phyloP scores from a whole-genome alignment of 2,113 vertebrate genomes.

The Phoenicopterus ruber region DNA sequence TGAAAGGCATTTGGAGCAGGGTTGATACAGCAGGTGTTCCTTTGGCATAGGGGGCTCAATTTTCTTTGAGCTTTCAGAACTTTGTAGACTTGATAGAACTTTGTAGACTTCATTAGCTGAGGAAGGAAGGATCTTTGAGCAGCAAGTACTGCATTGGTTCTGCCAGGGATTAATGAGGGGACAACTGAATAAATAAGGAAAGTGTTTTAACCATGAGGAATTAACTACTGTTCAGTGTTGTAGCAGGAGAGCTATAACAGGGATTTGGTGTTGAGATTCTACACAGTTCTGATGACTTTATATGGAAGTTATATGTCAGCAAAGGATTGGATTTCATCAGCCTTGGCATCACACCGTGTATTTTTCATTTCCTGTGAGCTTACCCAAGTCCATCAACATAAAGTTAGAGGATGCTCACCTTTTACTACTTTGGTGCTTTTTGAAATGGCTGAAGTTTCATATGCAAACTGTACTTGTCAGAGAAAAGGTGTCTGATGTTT shows the following conservation, averaged over 20 bases:
- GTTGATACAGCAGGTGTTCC: neutral
- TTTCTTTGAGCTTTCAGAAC: neutral
- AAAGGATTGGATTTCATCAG: neutral
- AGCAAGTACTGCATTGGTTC: neutral
- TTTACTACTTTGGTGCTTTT: neutral
- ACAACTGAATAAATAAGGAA: neutral
- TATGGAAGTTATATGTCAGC: neutral
- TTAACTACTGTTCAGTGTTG: neutral
- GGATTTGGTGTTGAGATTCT: neutral
- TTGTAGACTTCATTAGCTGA: neutral
- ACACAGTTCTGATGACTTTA: neutral
- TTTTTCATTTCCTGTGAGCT: neutral
- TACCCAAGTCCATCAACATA: neutral
- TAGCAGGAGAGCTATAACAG: neutral
- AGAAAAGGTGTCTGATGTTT: neutral
- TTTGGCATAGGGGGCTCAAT: neutral
- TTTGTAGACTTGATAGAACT: neutral
- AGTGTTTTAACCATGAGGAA: neutral
- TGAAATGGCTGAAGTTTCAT: neutral
- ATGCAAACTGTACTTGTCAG: neutral
- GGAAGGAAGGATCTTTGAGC: neutral
- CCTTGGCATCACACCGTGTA: neutral
- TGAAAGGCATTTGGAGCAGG: neutral
- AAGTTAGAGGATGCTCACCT: neutral
- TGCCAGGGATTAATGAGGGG: neutral